Evolutionary conservation across 1,140 invertebrate species (phyloP), one percentile per base, ranked within the genome.

Genomic region (Drosophila willistoni): DNA sequence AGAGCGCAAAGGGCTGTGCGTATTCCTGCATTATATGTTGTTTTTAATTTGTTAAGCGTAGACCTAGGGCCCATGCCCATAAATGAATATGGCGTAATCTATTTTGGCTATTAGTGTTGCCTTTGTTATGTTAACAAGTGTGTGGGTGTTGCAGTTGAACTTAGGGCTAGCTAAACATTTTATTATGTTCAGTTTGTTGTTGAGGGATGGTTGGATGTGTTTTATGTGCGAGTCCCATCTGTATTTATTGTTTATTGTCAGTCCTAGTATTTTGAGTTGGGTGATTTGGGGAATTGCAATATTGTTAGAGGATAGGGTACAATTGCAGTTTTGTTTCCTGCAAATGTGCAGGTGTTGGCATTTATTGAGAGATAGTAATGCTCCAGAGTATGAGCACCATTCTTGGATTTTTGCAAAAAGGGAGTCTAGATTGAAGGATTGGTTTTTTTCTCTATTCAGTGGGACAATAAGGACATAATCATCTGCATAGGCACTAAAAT

Each of bases 401-500:
- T 14, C 14, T 17, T 61, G 12, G 14, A 75, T 75, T 22, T 55
- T 36, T 39, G 41, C 36, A 14, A 71, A 57, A 25, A 76, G 9
- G 7, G 19, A 9, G 29, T 60, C 22, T 51, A 51, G 17, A 19
- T 9, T 51, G 3, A 39, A 47, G 14, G 13, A 29, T 41, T 39
- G 25, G 13, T 61, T 63, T 65, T 36, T 68, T 34, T 6, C 47
- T 51, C 54, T 72, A 9, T 61, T 68, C 2, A 51, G 29, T 6
- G 64, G 61, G n/a, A 57, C 39, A 3, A 68, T 22, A 7, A 73
- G n/a, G 14, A 57, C 25, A 44, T 65, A 72, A 34, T 73, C 74
- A 22, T 77, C 65, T 9, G 74, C 74, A 63, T 72, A 77, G 12
- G 56, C 42, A 57, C 66, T 56, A 34, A 69, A 63, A 6, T 41